Evolutionary conservation across 2,797 vertebrate genomes (phyloP).

Genomic region (Argentina silus): DNA sequence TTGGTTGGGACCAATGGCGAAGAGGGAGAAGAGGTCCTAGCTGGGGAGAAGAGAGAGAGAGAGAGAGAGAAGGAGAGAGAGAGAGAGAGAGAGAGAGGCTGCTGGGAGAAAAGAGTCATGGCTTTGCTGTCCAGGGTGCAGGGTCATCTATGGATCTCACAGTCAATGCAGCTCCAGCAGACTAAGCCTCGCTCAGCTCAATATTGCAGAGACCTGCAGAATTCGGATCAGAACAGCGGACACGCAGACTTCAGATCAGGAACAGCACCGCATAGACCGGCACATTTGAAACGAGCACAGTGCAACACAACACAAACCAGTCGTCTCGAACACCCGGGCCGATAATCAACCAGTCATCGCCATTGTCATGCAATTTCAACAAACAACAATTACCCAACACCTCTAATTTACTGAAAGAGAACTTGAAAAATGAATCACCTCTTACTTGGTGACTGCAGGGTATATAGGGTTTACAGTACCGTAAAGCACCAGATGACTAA

Average conservation of each 20-base stretch:
- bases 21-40: conserved; percentile 78
- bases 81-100: conserved; percentile 15
- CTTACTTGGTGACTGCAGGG: background rate
- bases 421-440: background rate
- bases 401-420: background rate
- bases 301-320: no score
- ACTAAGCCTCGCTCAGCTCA: background rate
- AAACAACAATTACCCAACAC: background rate
- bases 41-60: background rate
- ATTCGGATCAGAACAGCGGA: background rate
- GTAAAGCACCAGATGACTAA: no score
- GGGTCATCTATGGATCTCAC: conserved; percentile 15
- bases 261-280: no score
- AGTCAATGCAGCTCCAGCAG: background rate
- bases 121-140: background rate
- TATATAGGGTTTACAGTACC: no score
- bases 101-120: conserved; percentile 23
- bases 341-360: background rate
- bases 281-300: no score
- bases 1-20: conserved; percentile 81
- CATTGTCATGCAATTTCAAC: background rate
- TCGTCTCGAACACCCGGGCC: no score
- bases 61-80: background rate
- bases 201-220: background rate
- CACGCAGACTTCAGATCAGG: background rate